Percentiles rank a stretch among this genome's conserved stretches.
Conservation (phyloP, 2,797 vertebrate genomes). For the Neosilurus mollespiculum region DNA sequence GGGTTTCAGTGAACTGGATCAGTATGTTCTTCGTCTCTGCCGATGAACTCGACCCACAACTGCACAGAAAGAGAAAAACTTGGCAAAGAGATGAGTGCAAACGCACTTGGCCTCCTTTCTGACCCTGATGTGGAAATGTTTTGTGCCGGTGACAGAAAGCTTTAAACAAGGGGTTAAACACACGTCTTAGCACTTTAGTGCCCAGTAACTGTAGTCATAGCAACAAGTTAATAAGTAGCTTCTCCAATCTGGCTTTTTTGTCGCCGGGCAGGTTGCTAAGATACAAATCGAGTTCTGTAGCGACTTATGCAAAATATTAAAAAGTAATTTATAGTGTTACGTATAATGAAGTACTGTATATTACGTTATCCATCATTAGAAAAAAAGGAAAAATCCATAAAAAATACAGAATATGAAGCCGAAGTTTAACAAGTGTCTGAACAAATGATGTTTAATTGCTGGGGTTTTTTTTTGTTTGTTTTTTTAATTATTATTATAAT, state of each 20-base stretch:
- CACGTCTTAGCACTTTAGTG: conserved; percentile 72
- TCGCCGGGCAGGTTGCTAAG: conserved; percentile 77
- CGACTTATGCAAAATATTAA: conserved; percentile 63
- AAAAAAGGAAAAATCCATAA: not conserved
- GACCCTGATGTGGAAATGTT: not conserved
- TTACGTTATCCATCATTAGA: not conserved
- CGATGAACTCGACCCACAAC: not conserved
- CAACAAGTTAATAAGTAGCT: conserved; percentile 83
- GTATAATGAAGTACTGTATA: not conserved
- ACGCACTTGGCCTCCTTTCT: not conserved
- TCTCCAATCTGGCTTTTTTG: conserved; percentile 70
- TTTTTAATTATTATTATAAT: no score
- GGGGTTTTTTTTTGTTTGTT: no score
- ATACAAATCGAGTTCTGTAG: conserved; percentile 70
- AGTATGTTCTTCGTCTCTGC: not conserved
- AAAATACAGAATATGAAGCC: not conserved
- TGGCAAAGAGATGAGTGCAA: not conserved
- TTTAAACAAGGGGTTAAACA: conserved; percentile 69
- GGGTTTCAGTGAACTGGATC: not conserved
- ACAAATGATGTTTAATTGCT: not conserved
- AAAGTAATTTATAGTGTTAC: conserved; percentile 27
- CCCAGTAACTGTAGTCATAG: conserved; percentile 76
- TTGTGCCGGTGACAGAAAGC: conserved; percentile 15
- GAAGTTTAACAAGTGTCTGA: not conserved
- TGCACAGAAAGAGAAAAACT: not conserved